phyloP scores from a whole-genome alignment of 2,113 vertebrate species.

The Gnathonemus longibarbis region DNA sequence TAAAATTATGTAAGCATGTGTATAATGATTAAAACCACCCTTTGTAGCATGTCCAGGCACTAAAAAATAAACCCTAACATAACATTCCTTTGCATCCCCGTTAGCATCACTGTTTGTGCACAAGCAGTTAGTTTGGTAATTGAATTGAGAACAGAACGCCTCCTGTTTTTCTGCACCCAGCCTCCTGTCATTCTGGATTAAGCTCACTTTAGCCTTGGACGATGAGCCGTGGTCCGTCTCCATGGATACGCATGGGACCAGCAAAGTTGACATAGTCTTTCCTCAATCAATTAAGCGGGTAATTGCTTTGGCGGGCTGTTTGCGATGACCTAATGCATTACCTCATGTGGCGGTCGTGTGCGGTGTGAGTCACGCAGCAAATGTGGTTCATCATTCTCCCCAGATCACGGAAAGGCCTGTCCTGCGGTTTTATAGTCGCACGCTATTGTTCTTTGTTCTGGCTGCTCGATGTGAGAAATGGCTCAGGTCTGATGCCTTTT shows the following conservation, averaged over 20 bases:
- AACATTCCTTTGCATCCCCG: neutral
- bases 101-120: neutral
- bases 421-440: neutral
- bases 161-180: neutral
- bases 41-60: neutral
- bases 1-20: neutral
- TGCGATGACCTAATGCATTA: conserved; percentile 56
- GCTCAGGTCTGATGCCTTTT: neutral
- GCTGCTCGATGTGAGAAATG: neutral
- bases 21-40: neutral
- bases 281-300: conserved; percentile 44
- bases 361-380: conserved; percentile 33
- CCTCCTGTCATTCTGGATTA: neutral
- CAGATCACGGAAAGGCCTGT: neutral
- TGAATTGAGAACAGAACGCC: neutral
- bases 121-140: neutral
- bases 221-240: neutral
- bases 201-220: neutral
- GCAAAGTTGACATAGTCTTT: conserved; percentile 27
- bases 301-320: conserved; percentile 47
- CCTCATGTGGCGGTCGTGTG: conserved; percentile 44
- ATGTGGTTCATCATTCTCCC: neutral
- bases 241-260: neutral
- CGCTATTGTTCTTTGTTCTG: neutral
- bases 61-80: neutral